Conservation (phyloP, 1,140 invertebrate species). For the Drosophila suzukii region DNA sequence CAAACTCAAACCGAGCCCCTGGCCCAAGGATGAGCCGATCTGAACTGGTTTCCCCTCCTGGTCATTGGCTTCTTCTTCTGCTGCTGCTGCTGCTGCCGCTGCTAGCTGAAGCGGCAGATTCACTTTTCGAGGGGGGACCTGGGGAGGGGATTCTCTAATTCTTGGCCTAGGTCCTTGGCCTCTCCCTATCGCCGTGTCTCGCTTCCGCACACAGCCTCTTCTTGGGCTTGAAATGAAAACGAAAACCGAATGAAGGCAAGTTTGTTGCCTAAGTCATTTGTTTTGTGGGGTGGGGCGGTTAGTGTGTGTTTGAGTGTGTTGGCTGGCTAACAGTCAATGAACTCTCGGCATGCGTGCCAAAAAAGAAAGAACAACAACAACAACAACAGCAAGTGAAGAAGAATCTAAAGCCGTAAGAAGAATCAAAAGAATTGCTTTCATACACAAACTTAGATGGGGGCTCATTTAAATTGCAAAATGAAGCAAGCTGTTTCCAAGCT, state of each 20-base stretch:
- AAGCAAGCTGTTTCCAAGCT: slow-evolving; percentile 19
- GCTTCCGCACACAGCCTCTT: slow-evolving; percentile 12
- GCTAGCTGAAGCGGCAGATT: slow-evolving; percentile 76
- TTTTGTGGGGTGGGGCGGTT: slow-evolving; percentile 31
- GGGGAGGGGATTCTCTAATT: slow-evolving; percentile 60
- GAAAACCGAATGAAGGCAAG: slow-evolving; percentile 76
- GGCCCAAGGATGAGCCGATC: slow-evolving; percentile 51
- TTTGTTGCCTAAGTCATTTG: slow-evolving; percentile 84
- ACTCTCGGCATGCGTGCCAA: slow-evolving; percentile 64
- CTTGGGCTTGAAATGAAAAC: slow-evolving; percentile 69
- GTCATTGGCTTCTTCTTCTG: slow-evolving; percentile 49
- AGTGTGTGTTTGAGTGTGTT: slow-evolving; percentile 2
- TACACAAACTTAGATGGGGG: slow-evolving; percentile 21
- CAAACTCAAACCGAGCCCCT: slow-evolving; percentile 34
- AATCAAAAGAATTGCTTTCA: slow-evolving; percentile 32
- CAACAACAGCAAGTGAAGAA: slow-evolving; percentile 12
- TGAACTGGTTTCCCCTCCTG: slow-evolving; percentile 60
- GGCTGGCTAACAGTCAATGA: slow-evolving; percentile 65
- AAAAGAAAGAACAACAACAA: slow-evolving; percentile 29
- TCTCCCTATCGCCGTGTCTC: slow-evolving; percentile 9
- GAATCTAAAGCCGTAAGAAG: slow-evolving; percentile 7
- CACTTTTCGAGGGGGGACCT: slow-evolving; percentile 65
- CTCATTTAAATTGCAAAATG: slow-evolving; percentile 66
- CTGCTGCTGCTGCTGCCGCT: slow-evolving; percentile 26
- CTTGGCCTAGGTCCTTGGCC: slow-evolving; percentile 29